These are phyloP conservation scores for Rhea americana DNA, from an alignment of 2,113 vertebrate species.

Conservation along the genomic window DNA sequence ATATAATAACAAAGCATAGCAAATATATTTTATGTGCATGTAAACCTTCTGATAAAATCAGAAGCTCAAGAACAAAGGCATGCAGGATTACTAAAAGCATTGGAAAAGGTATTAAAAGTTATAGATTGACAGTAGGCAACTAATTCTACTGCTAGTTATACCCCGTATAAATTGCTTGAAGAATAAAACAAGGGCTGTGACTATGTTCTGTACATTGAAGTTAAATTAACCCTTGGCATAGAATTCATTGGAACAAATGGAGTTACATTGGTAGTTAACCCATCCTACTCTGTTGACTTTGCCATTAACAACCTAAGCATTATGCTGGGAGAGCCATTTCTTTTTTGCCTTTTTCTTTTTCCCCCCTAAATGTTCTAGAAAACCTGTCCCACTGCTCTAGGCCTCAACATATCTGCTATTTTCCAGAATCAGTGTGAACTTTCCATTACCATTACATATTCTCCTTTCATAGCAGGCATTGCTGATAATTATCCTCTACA, in stretches of 20 bases:
- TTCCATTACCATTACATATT: not conserved
- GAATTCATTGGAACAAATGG: not conserved
- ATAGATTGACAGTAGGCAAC: not conserved
- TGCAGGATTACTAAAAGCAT: not conserved
- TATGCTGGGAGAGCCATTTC: not conserved
- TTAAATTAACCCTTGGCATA: not conserved
- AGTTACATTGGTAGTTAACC: not conserved
- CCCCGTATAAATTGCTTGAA: not conserved
- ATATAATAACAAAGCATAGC: not conserved
- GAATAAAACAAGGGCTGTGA: not conserved
- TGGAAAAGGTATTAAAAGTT: not conserved
- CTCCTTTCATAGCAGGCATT: not conserved
- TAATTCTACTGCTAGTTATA: not conserved
- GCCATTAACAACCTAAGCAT: not conserved
- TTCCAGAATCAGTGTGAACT: not conserved
- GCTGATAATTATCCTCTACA: conserved; percentile 12
- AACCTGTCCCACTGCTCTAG: not conserved
- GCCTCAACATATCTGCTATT: not conserved
- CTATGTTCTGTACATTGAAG: accelerated
- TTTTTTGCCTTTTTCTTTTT: not conserved
- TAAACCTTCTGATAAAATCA: not conserved
- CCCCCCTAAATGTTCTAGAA: not conserved
- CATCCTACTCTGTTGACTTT: not conserved
- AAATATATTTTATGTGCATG: not conserved
- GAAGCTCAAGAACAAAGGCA: not conserved